These are phyloP conservation scores for Lampropteryx suffumata DNA, from an alignment of 2,888 invertebrate genomes.

Conservation along the genomic window DNA sequence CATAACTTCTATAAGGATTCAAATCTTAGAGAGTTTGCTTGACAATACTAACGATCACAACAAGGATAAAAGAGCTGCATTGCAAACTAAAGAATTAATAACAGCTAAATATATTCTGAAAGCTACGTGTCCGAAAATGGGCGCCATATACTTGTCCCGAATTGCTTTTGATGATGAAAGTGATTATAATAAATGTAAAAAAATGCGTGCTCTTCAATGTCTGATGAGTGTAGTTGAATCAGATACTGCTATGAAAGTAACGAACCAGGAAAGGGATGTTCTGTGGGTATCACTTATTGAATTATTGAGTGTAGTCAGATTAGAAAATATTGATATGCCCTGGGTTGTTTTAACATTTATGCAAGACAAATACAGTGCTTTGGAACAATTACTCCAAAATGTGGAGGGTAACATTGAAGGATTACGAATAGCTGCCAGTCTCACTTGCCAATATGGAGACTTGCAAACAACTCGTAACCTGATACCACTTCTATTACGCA, in stretches of 20 bases:
- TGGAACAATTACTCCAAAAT: slow-evolving; percentile 66
- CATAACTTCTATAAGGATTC: slow-evolving; percentile 72
- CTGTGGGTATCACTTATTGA: slow-evolving; percentile 72
- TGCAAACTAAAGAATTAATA: slow-evolving; percentile 64
- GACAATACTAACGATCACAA: slow-evolving; percentile 55
- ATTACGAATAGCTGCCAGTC: slow-evolving; percentile 62
- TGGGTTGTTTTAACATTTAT: slow-evolving; percentile 71
- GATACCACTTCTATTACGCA: slow-evolving; percentile 58
- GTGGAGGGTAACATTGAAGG: slow-evolving; percentile 59
- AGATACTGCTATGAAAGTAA: slow-evolving; percentile 73
- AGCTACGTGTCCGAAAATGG: slow-evolving; percentile 79
- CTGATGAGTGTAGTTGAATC: slow-evolving; percentile 73
- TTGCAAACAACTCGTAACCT: slow-evolving; percentile 53
- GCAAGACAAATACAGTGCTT: slow-evolving; percentile 66
- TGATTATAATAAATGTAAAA: slow-evolving; percentile 72
- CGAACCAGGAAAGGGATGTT: slow-evolving; percentile 64
- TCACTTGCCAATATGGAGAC: slow-evolving; percentile 62
- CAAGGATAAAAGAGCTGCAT: slow-evolving; percentile 50
- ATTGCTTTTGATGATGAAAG: slow-evolving; percentile 76
- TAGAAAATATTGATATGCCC: slow-evolving; percentile 75
- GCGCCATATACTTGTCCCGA: slow-evolving; percentile 75
- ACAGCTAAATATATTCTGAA: slow-evolving; percentile 77
- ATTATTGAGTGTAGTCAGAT: slow-evolving; percentile 63
- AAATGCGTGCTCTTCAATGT: slow-evolving; percentile 75
- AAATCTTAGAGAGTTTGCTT: slow-evolving; percentile 74